Conservation (phyloP, 2,797 vertebrate species). For the Lophius americanus region DNA sequence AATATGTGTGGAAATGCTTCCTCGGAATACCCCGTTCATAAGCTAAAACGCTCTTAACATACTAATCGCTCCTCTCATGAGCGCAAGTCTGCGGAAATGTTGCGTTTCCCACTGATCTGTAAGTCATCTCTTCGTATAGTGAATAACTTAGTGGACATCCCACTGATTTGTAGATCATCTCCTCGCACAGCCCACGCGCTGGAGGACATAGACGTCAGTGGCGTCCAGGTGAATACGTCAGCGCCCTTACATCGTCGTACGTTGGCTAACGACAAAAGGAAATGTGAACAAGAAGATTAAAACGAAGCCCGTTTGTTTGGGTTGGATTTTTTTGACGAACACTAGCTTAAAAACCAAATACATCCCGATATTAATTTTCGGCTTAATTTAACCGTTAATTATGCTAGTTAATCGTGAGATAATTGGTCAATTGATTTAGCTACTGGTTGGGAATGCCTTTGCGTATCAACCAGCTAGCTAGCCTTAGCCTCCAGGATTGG, state of each 20-base stretch:
- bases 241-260: constrained; percentile 21
- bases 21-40: too few species aligned
- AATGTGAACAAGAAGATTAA: constrained; percentile 32
- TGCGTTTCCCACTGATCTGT: constrained; percentile 4
- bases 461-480: constrained; percentile 44
- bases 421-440: constrained; percentile 8
- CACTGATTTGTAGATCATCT: constrained; percentile 22
- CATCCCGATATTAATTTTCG: not conserved
- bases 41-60: too few species aligned
- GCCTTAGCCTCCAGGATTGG: constrained; percentile 58
- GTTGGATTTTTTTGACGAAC: not conserved
- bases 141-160: too few species aligned
- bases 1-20: too few species aligned
- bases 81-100: too few species aligned
- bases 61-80: too few species aligned
- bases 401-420: constrained; percentile 45
- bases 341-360: not conserved
- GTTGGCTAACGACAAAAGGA: constrained; percentile 26
- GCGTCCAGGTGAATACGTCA: constrained; percentile 16
- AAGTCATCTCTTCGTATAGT: not conserved
- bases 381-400: constrained; percentile 26
- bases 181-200: fast-evolving
- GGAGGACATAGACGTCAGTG: not conserved
- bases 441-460: constrained; percentile 35
- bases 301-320: not conserved